A percentile compares a stretch with the other conserved stretches of the same genome.
phyloP scores from a whole-genome alignment of 2,113 vertebrate species.

The Sphyrna mokarran region DNA sequence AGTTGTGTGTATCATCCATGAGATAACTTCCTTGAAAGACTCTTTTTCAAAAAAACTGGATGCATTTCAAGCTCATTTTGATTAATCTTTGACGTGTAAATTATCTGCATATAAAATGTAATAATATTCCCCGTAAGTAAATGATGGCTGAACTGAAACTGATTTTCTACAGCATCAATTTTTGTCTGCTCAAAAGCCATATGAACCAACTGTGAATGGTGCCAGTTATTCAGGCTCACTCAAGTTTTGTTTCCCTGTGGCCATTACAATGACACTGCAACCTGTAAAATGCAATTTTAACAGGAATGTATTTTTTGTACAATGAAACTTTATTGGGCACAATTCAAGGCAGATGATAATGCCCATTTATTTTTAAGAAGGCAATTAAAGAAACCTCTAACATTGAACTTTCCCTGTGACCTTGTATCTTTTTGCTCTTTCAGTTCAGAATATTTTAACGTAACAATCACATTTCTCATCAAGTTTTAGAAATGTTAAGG shows the following conservation, averaged over 20 bases:
- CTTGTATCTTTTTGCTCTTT: not conserved
- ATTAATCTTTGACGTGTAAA: no score
- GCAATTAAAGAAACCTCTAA: not conserved
- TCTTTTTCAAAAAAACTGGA: not conserved
- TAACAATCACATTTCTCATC: not conserved
- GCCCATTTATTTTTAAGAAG: not conserved
- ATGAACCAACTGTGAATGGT: not conserved
- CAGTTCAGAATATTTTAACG: not conserved
- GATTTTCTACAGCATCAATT: not conserved
- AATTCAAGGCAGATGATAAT: not conserved
- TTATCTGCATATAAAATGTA: no score
- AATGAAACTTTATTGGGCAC: not conserved
- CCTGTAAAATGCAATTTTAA: not conserved
- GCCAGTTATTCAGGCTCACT: not conserved
- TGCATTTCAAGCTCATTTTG: not conserved
- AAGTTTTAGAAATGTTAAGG: not conserved
- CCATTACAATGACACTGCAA: not conserved
- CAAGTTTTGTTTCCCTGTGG: not conserved
- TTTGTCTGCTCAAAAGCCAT: not conserved
- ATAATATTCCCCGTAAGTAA: not conserved
- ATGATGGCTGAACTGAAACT: not conserved
- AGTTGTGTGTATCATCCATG: not conserved
- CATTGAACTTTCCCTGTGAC: not conserved
- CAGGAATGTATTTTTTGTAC: not conserved
- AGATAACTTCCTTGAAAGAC: not conserved